Conservation (phyloP, 1,140 invertebrate genomes). For the Listronotus oregonensis region DNA sequence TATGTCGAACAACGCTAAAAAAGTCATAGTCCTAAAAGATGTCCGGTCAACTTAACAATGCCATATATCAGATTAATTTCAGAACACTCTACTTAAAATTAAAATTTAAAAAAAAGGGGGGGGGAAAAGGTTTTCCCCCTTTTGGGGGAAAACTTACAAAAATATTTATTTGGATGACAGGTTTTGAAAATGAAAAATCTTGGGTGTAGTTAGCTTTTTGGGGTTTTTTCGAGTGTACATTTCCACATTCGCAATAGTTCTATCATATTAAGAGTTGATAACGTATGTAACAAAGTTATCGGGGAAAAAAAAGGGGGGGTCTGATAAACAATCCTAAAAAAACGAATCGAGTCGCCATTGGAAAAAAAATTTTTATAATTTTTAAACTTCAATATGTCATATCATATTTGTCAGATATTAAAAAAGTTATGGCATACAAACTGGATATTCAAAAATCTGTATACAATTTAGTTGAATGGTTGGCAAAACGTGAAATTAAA, state of each 20-base stretch:
- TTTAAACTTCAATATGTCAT: too few species aligned
- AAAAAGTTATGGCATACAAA: too few species aligned
- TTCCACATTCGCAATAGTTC: neutral
- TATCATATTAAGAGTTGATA: neutral
- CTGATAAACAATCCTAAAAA: too few species aligned
- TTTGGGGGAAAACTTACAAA: neutral
- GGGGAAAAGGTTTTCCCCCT: conserved; percentile 11
- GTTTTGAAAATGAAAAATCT: conserved; percentile 21
- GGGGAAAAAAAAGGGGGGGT: too few species aligned
- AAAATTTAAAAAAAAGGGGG: conserved; percentile 40
- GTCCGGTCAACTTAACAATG: conserved; percentile 25
- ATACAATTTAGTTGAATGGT: too few species aligned
- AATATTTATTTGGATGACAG: conserved; percentile 14
- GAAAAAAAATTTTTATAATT: too few species aligned
- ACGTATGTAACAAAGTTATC: too few species aligned
- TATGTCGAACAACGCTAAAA: conserved; percentile 4
- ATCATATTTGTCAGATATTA: too few species aligned
- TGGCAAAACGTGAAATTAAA: too few species aligned
- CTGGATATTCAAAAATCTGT: too few species aligned
- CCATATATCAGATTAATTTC: conserved; percentile 41
- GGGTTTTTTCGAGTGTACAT: neutral
- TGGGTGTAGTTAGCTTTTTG: conserved; percentile 10
- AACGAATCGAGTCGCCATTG: too few species aligned
- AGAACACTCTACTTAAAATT: conserved; percentile 44
- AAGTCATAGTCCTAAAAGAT: conserved; percentile 34